Evolutionary conservation across 2,113 vertebrate genomes (phyloP), one percentile per base, ranked within the genome.

Genomic region (Dipodomys ordii): DNA sequence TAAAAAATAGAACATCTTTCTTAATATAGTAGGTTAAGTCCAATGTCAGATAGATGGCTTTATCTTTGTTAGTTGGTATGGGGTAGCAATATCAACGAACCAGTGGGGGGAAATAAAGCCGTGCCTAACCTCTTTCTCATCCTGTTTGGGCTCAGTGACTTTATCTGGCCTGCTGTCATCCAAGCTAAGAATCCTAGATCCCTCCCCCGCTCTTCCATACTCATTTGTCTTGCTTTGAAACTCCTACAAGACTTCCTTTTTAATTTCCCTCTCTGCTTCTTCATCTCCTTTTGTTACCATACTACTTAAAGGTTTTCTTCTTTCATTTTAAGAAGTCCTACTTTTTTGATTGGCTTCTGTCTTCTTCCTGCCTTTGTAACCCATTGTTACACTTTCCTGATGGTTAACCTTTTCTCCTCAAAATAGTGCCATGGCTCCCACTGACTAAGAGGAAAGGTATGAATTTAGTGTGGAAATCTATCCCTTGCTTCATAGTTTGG

Each of bases 21-120:
- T 74, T 87, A 74, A 28, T 4, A 68, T 74, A n/a, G 73, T 28
- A 89, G 77, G 8, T 20, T 72, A 64, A 78, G n/a, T 74, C 78
- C 74, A 84, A n/a, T 65, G 35, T 46, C 23, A 80, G n/a, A 69
- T 60, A 84, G 28, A 57, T 23, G 25, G 16, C 62, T 71, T 73
- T 69, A 87, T 87, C 72, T 64, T 82, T 68, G 53, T 57, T 83
- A 83, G 68, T 20, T 92, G n/a, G 67, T 80, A 46, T 79, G 18
- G 67, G 69, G 78, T 16, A 68, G 10, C 28, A 74, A 57, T 57
- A 57, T 71, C 35, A 35, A 28, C 10, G 67, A 65, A 28, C 65
- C 10, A 64, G 25, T 94, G 49, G 80, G 62, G 53, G 53, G 46
- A 92, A 94, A 79, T 3, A 68, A 0, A 89, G 9, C 67, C 7